Evolutionary conservation across 1,140 invertebrate species (phyloP).

Genomic region (Drusus annulatus): DNA sequence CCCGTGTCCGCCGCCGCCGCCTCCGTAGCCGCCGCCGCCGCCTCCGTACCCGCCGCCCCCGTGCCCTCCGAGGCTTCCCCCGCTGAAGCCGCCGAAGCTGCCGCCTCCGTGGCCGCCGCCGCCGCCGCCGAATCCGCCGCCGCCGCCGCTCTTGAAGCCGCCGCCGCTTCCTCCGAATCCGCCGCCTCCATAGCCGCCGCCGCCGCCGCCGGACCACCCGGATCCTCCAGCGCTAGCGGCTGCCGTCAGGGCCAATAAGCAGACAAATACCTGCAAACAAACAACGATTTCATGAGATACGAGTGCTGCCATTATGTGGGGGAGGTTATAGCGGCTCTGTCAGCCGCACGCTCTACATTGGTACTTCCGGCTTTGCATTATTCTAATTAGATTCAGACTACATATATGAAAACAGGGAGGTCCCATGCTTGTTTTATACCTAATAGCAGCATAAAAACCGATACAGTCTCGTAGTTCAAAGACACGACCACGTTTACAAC

Average conservation of each 20-base stretch:
- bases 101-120: constrained; percentile 33
- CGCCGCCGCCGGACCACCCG: constrained; percentile 49
- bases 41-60: constrained; percentile 42
- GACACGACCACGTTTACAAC: too few species aligned
- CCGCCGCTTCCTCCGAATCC: constrained; percentile 38
- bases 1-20: constrained; percentile 37
- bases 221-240: constrained; percentile 45
- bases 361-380: too few species aligned
- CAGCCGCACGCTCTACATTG: too few species aligned
- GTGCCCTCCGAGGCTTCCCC: constrained; percentile 21
- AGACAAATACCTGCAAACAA: constrained; percentile 52
- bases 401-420: too few species aligned
- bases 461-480: too few species aligned
- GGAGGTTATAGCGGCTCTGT: too few species aligned
- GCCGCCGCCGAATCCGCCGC: constrained; percentile 31
- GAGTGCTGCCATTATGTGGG: too few species aligned
- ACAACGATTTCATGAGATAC: too few species aligned
- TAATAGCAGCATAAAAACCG: too few species aligned
- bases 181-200: constrained; percentile 37
- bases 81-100: constrained; percentile 29
- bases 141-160: constrained; percentile 34
- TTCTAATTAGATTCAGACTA: too few species aligned
- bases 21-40: constrained; percentile 21
- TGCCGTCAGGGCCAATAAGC: constrained; percentile 52
- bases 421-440: too few species aligned